phyloP scores from a whole-genome alignment of 2,888 invertebrate species.

The Tetragonisca angustula region DNA sequence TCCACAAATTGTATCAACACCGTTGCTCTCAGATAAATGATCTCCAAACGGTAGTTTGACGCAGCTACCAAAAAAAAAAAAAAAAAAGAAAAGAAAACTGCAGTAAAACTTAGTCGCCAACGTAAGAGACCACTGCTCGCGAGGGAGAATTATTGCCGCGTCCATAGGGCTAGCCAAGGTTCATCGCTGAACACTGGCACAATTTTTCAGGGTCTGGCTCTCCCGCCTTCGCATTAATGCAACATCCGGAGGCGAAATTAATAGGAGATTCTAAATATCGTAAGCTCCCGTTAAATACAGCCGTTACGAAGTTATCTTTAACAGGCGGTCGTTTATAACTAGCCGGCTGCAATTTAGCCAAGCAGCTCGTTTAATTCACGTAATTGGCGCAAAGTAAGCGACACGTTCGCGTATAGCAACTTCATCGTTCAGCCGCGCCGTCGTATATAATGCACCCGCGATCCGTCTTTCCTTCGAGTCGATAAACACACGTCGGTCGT shows the following conservation, averaged over 20 bases:
- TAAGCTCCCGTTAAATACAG: constrained; percentile 38
- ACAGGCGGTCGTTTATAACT: constrained; percentile 38
- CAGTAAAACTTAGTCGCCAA: too few relatives aligned
- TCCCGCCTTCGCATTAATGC: neutral
- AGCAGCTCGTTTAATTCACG: constrained; percentile 50
- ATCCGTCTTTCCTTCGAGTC: constrained; percentile 39
- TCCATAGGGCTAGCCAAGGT: neutral
- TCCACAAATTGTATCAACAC: too few relatives aligned
- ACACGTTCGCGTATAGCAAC: constrained; percentile 17
- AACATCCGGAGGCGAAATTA: constrained; percentile 18
- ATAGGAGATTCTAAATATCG: constrained; percentile 31
- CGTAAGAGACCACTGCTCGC: too few relatives aligned
- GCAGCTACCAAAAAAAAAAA: neutral
- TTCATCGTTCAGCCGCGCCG: neutral
- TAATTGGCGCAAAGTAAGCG: constrained; percentile 31
- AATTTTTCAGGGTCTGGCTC: constrained; percentile 23
- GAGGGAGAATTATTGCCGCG: neutral
- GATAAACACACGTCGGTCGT: constrained; percentile 54
- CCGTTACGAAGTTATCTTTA: constrained; percentile 38
- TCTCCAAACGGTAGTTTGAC: neutral
- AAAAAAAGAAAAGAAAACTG: too few relatives aligned
- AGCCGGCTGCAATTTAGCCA: constrained; percentile 26
- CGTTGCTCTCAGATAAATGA: too few relatives aligned
- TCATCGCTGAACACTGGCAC: constrained; percentile 11
- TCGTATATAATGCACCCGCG: neutral